These are phyloP conservation scores for Lasaia peninsularis DNA, from an alignment of 1,140 invertebrate species.

Conservation along the genomic window DNA sequence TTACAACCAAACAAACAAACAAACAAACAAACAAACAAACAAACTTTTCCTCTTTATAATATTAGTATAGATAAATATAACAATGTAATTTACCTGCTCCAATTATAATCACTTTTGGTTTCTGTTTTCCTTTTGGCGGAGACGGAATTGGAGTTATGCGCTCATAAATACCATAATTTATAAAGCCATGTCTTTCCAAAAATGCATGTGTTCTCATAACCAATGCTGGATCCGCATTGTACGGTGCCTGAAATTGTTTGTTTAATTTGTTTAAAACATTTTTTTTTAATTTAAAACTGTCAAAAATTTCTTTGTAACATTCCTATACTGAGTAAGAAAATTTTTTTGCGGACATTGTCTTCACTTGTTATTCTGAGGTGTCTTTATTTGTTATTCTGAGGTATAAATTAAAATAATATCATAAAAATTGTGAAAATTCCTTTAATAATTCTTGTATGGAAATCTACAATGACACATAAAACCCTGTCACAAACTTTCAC, in stretches of 20 bases:
- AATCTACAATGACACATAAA: too few species aligned
- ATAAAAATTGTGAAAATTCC: too few species aligned
- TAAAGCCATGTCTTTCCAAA: constrained; percentile 96
- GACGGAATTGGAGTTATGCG: constrained; percentile 85
- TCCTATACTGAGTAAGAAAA: too few species aligned
- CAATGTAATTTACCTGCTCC: constrained; percentile 84
- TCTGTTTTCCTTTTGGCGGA: constrained; percentile 82
- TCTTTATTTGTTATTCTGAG: too few species aligned
- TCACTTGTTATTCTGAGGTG: too few species aligned
- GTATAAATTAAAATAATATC: too few species aligned
- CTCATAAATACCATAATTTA: constrained; percentile 99
- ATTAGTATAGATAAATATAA: constrained; percentile 15
- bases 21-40: too few species aligned
- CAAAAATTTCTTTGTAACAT: neutral
- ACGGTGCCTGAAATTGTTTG: constrained; percentile 80
- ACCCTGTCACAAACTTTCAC: too few species aligned
- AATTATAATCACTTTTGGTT: constrained; percentile 95
- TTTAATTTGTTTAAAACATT: neutral
- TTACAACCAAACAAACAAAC: too few species aligned
- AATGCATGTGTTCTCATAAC: constrained; percentile 93
- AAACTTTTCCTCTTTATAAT: neutral
- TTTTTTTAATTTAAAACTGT: neutral
- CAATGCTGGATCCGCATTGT: constrained; percentile 92
- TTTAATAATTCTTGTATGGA: too few species aligned
- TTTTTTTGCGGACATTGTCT: too few species aligned